phyloP scores from a whole-genome alignment of 1,140 invertebrate species.

The Papilio dardanus region DNA sequence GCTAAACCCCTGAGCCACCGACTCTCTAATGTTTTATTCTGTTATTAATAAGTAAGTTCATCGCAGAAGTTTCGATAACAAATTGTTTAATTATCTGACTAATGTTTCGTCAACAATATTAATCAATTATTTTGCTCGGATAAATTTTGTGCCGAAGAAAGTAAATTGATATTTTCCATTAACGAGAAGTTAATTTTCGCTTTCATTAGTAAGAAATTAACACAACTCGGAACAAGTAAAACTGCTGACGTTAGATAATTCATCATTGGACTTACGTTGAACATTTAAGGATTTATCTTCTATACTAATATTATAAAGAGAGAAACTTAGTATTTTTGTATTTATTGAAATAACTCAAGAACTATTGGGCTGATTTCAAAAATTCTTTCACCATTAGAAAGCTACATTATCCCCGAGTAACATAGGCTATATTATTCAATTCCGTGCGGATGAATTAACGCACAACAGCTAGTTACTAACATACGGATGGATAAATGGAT shows the following conservation, averaged over 20 bases:
- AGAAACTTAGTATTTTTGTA: too few relatives aligned
- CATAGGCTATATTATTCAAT: too few relatives aligned
- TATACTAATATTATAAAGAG: too few relatives aligned
- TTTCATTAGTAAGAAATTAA: constrained; percentile 11
- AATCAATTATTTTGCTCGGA: constrained; percentile 23
- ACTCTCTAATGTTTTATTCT: too few relatives aligned
- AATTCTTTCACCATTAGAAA: too few relatives aligned
- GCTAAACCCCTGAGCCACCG: too few relatives aligned
- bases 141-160: constrained; percentile 8
- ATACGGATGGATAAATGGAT: too few relatives aligned
- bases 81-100: constrained; percentile 18
- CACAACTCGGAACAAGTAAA: constrained; percentile 5
- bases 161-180: constrained; percentile 27
- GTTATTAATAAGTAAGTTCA: not conserved
- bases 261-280: not conserved
- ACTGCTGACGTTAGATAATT: constrained; percentile 6
- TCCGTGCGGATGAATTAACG: too few relatives aligned
- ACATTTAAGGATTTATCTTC: not conserved
- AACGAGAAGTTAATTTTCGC: constrained; percentile 23
- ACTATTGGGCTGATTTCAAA: too few relatives aligned
- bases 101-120: constrained; percentile 15
- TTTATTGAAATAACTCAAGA: too few relatives aligned
- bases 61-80: constrained; percentile 1
- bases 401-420: too few relatives aligned
- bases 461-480: too few relatives aligned